Percentiles rank a stretch among this genome's conserved stretches.
Evolutionary conservation across 2,888 invertebrate species (phyloP).

Genomic region (Drosophila yooni): DNA sequence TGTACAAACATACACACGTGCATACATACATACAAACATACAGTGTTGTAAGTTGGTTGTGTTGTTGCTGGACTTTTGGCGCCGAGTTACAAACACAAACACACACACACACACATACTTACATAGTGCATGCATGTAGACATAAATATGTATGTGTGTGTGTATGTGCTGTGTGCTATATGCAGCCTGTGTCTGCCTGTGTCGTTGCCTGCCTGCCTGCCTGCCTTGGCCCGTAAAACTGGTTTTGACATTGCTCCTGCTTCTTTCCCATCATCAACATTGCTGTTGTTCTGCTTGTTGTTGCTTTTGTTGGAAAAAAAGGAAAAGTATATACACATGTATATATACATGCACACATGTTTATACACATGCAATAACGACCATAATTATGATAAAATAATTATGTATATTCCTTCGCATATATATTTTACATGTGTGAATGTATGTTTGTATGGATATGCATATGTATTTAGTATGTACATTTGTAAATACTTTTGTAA

Average conservation of each 20-base stretch:
- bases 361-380: not conserved
- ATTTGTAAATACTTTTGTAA: conserved; percentile 13
- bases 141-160: not conserved
- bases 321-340: conserved; percentile 63
- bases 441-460: not conserved
- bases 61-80: conserved; percentile 39
- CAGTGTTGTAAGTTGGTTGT: conserved; percentile 22
- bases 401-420: conserved; percentile 19
- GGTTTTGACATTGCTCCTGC: conserved; percentile 65
- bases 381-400: not conserved
- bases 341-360: conserved; percentile 8
- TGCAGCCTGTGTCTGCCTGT: conserved; percentile 47
- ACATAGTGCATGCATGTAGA: not conserved
- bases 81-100: conserved; percentile 12
- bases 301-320: conserved; percentile 50
- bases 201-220: conserved; percentile 33
- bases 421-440: not conserved
- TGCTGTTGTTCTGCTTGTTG: conserved; percentile 18
- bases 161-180: conserved; percentile 33
- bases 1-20: not conserved
- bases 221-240: conserved; percentile 62
- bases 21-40: conserved; percentile 5
- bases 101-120: not conserved
- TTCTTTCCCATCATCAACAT: conserved; percentile 36
- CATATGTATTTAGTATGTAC: conserved; percentile 7